Conservation (phyloP, 2,888 invertebrate genomes). For the Argynnis bischoffii region DNA sequence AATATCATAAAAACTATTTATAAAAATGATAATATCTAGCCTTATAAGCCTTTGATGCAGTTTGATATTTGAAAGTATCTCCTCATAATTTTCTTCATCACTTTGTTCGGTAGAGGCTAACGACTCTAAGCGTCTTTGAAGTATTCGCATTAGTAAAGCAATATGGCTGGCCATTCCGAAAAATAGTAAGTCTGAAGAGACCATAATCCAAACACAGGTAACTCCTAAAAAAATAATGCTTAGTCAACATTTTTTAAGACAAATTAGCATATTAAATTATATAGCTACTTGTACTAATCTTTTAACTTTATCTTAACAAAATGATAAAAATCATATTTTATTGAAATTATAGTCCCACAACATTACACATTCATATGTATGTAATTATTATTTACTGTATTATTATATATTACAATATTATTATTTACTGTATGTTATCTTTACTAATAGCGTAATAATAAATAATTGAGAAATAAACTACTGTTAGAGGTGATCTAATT, state of each 20-base stretch:
- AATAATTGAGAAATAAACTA: slow-evolving; percentile 10
- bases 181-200: slow-evolving; percentile 67
- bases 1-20: not conserved
- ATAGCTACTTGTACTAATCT: too few species aligned
- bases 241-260: not conserved
- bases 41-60: slow-evolving; percentile 71
- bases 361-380: not conserved
- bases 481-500: slow-evolving; percentile 42
- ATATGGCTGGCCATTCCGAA: slow-evolving; percentile 75
- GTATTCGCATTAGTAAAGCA: slow-evolving; percentile 59
- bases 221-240: slow-evolving; percentile 32
- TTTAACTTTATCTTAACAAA: too few species aligned
- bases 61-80: slow-evolving; percentile 63
- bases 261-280: not conserved
- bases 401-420: not conserved
- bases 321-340: too few species aligned
- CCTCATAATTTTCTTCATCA: slow-evolving; percentile 59
- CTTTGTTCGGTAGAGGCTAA: slow-evolving; percentile 49
- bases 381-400: not conserved
- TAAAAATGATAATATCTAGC: slow-evolving; percentile 36
- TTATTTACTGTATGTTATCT: not conserved
- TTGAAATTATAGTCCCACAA: too few species aligned
- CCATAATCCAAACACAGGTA: slow-evolving; percentile 42
- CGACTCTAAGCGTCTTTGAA: slow-evolving; percentile 60
- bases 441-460: not conserved